Evolutionary conservation across 2,797 vertebrate genomes (phyloP).

Genomic region (Smutsia temminckii): DNA sequence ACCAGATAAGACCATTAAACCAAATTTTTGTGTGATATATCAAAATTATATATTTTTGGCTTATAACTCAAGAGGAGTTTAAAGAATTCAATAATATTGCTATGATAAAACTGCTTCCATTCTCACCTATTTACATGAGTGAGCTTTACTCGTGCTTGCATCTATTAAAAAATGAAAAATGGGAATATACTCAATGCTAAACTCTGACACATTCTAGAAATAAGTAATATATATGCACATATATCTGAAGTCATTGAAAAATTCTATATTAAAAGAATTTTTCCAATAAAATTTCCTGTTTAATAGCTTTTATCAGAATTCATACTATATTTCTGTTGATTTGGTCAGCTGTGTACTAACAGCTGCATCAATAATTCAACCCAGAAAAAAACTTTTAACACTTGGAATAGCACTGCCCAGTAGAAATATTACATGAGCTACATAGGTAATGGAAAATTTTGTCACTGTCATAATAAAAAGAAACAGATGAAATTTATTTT

Average conservation of each 20-base stretch:
- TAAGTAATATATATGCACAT: not conserved
- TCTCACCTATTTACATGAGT: not conserved
- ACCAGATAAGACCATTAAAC: not conserved
- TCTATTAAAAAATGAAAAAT: slow-evolving; percentile 4
- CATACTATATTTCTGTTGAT: not conserved
- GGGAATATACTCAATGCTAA: not conserved
- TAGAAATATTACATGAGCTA: not conserved
- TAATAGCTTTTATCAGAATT: not conserved
- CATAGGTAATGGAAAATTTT: not conserved
- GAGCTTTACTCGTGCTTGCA: not conserved
- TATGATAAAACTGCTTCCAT: slow-evolving; percentile 5
- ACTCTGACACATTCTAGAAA: not conserved
- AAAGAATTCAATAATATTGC: not conserved
- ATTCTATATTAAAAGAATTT: not conserved
- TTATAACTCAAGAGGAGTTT: not conserved
- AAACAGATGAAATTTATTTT: not conserved
- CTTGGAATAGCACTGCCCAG: not conserved
- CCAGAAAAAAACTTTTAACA: not conserved
- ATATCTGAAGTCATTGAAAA: not conserved
- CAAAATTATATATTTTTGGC: slow-evolving; percentile 12
- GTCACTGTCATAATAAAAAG: not conserved
- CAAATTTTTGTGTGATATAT: not conserved
- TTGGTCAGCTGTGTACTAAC: not conserved
- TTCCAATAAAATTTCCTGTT: not conserved
- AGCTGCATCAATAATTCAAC: not conserved